Base-by-base conservation (phyloP, 1,140 invertebrate genomes). In the Drosophila elegans region DNA sequence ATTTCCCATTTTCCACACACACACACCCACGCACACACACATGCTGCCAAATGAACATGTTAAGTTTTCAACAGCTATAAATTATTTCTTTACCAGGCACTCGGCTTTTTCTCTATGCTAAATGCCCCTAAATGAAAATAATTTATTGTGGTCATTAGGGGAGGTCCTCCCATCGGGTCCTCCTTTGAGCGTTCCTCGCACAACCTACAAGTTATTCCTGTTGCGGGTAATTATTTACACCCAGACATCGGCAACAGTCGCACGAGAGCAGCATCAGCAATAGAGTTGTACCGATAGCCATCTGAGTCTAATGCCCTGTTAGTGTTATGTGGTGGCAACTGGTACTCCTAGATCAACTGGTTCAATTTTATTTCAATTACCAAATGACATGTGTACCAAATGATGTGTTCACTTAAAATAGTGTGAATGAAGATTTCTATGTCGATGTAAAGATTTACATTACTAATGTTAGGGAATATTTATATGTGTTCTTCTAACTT, bases 11-110 rank as follows among this genome's bases (percentile, higher is more conserved):
- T 57, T 25, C 11, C 41, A 16, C 29, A 6, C 10, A 32, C 42
- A 39, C 54, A 29, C 39, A 9, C 54, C 59, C 60, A 72, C 69
- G 48, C 67, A 61, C 74, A 74, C 49, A 69, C 81, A 85, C 71
- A 88, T 88, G 83, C 73, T 83, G 71, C 82, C 66, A 86, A 86
- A 86, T 86, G 79, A 86, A 86, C 82, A 86, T 86, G 82, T 86
- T 86, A 86, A 88, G 82, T 86, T 86, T 86, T 86, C 83, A 86
- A 88, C 82, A 86, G 75, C 83, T 69, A 88, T 88, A 86, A 86
- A 86, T 86, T 88, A 86, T 86, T 86, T 88, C 82, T 76, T 86
- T 71, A 74, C 76, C 83, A 82, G 83, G 34, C 82, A 63, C 78
- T 67, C 72, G 41, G 63, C 67, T 78, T 86, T 69, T 78, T 51